A percentile compares a stretch with the other conserved stretches of the same genome.
These are phyloP conservation scores for Schrankia costaestrigalis DNA, from an alignment of 2,888 invertebrate species.

Conservation along the genomic window DNA sequence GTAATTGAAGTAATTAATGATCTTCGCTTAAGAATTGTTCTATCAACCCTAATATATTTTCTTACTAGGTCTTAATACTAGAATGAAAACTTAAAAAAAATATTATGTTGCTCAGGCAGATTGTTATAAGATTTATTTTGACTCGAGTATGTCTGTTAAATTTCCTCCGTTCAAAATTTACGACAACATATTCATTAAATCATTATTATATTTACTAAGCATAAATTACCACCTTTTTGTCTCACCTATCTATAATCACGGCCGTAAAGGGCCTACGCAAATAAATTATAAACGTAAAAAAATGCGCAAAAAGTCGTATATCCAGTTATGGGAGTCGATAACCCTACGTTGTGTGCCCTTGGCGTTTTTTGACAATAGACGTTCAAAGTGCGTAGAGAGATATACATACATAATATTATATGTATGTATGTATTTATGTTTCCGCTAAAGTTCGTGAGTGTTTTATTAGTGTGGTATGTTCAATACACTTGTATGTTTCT, in stretches of 20 bases:
- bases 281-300: slow-evolving; percentile 4
- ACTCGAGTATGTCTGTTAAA: too few species aligned
- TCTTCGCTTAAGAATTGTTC: too few species aligned
- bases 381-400: slow-evolving; percentile 12
- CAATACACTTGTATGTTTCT: background rate
- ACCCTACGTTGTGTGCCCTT: slow-evolving; percentile 29
- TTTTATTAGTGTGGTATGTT: slow-evolving; percentile 27
- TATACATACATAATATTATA: background rate
- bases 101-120: too few species aligned
- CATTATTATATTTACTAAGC: too few species aligned
- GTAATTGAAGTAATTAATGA: too few species aligned
- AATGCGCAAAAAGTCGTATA: slow-evolving; percentile 6
- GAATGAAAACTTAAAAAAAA: too few species aligned
- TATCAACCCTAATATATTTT: too few species aligned
- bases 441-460: slow-evolving; percentile 34
- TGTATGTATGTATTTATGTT: slow-evolving; percentile 27
- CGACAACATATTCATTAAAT: too few species aligned
- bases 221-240: slow-evolving; percentile 4
- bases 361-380: slow-evolving; percentile 33
- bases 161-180: too few species aligned
- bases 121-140: too few species aligned
- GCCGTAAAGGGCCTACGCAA: slow-evolving; percentile 3
- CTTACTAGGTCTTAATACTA: too few species aligned
- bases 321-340: slow-evolving; percentile 11
- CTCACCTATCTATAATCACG: slow-evolving; percentile 5